Evolutionary conservation across 2,888 invertebrate species (phyloP).

Genomic region (Nomada flava): DNA sequence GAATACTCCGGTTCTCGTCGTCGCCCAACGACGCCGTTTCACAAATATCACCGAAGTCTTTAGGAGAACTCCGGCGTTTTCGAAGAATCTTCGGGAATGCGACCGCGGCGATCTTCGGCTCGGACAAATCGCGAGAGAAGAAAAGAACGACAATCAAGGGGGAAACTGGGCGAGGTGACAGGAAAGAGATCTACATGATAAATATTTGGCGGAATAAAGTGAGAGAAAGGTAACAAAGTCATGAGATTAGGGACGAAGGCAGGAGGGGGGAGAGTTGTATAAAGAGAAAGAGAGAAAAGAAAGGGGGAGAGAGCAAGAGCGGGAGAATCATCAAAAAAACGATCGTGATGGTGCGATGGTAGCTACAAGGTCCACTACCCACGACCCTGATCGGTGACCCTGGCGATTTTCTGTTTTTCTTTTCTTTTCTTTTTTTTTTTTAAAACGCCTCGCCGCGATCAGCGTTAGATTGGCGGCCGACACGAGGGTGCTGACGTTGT

Average conservation of each 20-base stretch:
- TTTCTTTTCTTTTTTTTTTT: slow-evolving; percentile 61
- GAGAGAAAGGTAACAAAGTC: not conserved
- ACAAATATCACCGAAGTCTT: no score
- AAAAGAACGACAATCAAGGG: not conserved
- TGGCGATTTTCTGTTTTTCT: slow-evolving; percentile 41
- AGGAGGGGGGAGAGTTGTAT: not conserved
- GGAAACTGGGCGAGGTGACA: not conserved
- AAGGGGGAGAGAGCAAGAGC: slow-evolving; percentile 42
- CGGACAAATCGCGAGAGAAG: no score
- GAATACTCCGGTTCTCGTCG: no score
- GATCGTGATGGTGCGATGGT: slow-evolving; percentile 61
- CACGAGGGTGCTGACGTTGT: slow-evolving; percentile 77
- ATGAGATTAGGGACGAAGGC: not conserved
- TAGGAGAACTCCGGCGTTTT: no score
- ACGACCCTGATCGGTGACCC: slow-evolving; percentile 62
- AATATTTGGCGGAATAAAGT: not conserved
- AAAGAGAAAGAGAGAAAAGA: slow-evolving; percentile 6
- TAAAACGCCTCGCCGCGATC: slow-evolving; percentile 80
- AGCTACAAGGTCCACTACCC: slow-evolving; percentile 62
- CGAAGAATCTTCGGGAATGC: not conserved
- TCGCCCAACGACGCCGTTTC: no score
- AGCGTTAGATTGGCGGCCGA: slow-evolving; percentile 79
- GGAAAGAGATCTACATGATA: not conserved
- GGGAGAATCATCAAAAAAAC: slow-evolving; percentile 56
- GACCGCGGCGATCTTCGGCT: no score